Evolutionary conservation across 2,797 vertebrate genomes (phyloP).

Genomic region (Chelon auratus): DNA sequence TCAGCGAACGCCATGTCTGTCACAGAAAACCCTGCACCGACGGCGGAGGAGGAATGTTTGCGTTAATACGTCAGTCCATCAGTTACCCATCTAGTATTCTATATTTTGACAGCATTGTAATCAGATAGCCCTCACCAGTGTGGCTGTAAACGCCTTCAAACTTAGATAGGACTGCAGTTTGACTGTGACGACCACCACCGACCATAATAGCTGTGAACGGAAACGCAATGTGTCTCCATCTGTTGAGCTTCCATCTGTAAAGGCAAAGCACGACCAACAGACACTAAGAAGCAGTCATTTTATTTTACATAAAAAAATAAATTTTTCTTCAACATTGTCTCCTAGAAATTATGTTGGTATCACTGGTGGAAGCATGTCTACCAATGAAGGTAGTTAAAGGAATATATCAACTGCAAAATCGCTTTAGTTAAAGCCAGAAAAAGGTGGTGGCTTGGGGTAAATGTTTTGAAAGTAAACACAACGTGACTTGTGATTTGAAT

Average conservation of each 20-base stretch:
- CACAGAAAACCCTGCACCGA: constrained; percentile 31
- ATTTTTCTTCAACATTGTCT: not conserved
- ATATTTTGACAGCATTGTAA: constrained; percentile 40
- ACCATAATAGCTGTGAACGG: constrained; percentile 18
- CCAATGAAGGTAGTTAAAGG: not conserved
- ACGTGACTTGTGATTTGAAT: too few relatives aligned
- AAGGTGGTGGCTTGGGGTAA: not conserved
- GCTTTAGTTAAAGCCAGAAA: not conserved
- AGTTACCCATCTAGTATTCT: constrained; percentile 32
- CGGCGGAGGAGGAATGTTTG: constrained; percentile 18
- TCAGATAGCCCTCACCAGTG: constrained; percentile 42
- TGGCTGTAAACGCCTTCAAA: constrained; percentile 43
- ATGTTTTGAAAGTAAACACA: too few relatives aligned
- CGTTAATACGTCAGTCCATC: constrained; percentile 45
- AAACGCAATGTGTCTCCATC: constrained; percentile 14
- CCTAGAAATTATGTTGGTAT: not conserved
- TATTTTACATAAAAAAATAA: not conserved
- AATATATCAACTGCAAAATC: too few relatives aligned
- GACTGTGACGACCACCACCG: constrained; percentile 20
- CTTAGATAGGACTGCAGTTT: constrained; percentile 25
- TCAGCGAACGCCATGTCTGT: constrained; percentile 63
- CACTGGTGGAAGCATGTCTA: not conserved
- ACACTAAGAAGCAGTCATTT: not conserved
- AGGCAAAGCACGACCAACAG: not conserved
- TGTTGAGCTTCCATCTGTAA: not conserved